A percentile compares a stretch with the other conserved stretches of the same genome.
Evolutionary conservation across 2,797 vertebrate genomes (phyloP).

Genomic region (Jordanella pulchra): DNA sequence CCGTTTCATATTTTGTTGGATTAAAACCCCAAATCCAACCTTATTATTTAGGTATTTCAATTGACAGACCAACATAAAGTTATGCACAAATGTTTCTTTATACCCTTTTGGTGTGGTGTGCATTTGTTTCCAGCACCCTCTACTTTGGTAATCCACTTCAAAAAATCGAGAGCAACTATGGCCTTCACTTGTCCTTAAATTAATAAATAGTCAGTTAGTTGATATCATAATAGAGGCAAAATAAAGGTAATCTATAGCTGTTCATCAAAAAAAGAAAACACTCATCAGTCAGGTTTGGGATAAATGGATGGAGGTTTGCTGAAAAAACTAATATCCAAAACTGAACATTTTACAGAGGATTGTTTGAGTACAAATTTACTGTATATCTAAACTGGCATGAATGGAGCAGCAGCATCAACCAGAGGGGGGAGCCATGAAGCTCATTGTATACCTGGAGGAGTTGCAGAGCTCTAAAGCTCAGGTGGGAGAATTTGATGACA

Average conservation of each 20-base stretch:
- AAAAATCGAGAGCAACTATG: not conserved
- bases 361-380: not conserved
- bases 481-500: not conserved
- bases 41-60: not conserved
- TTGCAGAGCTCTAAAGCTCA: not conserved
- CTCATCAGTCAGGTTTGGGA: not conserved
- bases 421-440: not conserved
- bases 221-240: no score
- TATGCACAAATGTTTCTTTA: not conserved
- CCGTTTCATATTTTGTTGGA: no score
- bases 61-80: not conserved
- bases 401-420: not conserved
- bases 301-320: not conserved
- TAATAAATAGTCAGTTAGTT: not conserved
- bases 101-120: not conserved
- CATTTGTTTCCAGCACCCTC: not conserved
- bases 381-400: not conserved
- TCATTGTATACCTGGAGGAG: not conserved
- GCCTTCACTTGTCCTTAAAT: not conserved
- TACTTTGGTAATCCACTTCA: not conserved
- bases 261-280: not conserved
- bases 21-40: not conserved
- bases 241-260: not conserved
- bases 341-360: not conserved
- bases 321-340: not conserved